phyloP scores from a whole-genome alignment of 2,113 vertebrate species.

The Ovis canadensis region DNA sequence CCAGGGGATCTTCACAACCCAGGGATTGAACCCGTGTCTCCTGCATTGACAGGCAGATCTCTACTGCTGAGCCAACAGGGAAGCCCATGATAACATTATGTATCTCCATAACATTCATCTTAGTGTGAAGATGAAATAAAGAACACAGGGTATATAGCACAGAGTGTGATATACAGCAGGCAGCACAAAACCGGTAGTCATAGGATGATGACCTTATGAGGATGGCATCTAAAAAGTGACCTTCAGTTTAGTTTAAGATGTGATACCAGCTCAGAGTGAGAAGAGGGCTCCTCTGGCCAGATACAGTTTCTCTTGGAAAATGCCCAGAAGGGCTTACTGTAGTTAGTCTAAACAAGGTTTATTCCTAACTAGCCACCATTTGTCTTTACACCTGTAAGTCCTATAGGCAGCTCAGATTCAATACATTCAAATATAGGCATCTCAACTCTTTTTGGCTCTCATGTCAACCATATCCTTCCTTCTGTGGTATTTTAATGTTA shows the following conservation, averaged over 20 bases:
- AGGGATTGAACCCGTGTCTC: background rate
- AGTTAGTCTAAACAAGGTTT: background rate
- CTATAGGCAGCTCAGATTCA: background rate
- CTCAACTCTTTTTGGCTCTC: background rate
- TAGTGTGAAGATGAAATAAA: background rate
- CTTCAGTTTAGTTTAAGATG: background rate
- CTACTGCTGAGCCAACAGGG: background rate
- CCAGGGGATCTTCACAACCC: background rate
- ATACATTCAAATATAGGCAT: background rate
- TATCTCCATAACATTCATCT: background rate
- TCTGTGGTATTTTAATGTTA: background rate
- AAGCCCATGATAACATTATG: background rate
- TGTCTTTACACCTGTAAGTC: background rate
- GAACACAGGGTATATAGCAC: background rate
- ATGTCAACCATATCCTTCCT: background rate
- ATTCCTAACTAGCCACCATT: background rate
- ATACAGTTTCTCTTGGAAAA: background rate
- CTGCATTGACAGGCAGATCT: background rate
- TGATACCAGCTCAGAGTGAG: background rate
- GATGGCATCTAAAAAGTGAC: background rate
- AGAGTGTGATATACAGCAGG: background rate
- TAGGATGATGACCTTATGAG: background rate
- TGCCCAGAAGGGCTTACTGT: background rate
- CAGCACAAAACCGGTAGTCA: background rate
- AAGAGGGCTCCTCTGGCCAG: background rate